Evolutionary conservation across 1,140 invertebrate genomes (phyloP).

Genomic region (Zaprionus ghesquierei): DNA sequence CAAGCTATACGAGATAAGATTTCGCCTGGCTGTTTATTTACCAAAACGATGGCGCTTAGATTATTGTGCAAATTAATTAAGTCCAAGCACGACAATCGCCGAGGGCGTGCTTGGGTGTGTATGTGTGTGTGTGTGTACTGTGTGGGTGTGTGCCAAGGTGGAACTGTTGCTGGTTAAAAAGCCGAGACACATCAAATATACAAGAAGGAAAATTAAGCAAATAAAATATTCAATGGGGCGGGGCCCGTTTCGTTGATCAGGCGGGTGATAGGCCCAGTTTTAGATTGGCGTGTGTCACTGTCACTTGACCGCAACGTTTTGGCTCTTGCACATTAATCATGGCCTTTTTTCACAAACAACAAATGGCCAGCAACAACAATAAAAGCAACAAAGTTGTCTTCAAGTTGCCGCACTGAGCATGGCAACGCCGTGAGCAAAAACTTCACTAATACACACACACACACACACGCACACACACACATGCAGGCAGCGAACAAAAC

Average conservation of each 20-base stretch:
- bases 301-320: conserved; percentile 35
- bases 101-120: not conserved
- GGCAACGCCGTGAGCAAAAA: conserved; percentile 49
- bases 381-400: conserved; percentile 15
- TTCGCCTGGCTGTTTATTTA: conserved; percentile 48
- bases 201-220: not conserved
- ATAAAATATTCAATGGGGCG: conserved; percentile 33
- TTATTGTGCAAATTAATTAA: conserved; percentile 75
- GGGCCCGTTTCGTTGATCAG: conserved; percentile 18
- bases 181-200: not conserved
- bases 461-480: conserved; percentile 3
- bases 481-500: not conserved
- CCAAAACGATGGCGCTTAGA: conserved; percentile 47
- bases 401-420: conserved; percentile 36
- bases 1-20: conserved; percentile 36
- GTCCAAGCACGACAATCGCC: conserved; percentile 53
- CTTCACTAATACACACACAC: conserved; percentile 29
- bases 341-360: conserved; percentile 30
- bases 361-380: conserved; percentile 14
- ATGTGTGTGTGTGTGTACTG: conserved; percentile 6
- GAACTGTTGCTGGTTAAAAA: conserved; percentile 16
- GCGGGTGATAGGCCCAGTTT: conserved; percentile 20
- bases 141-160: conserved; percentile 18
- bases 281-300: conserved; percentile 26
- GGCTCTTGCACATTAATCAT: conserved; percentile 35